These are phyloP conservation scores for Parnassius smintheus DNA, from an alignment of 2,888 invertebrate species.

Conservation along the genomic window DNA sequence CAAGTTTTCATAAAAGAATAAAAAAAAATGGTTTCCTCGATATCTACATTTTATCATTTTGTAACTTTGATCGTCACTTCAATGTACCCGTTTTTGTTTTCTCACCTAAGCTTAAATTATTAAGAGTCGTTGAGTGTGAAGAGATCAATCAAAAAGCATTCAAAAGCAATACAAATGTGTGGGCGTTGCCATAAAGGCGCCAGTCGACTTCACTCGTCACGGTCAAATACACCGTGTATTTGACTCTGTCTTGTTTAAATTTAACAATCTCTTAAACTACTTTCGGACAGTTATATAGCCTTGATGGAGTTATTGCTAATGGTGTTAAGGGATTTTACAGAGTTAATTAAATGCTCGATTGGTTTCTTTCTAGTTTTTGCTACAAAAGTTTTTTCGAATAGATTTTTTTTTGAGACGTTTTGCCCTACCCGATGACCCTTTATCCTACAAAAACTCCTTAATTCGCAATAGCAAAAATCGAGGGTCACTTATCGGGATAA, in stretches of 20 bases:
- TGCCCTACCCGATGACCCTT: too few relatives aligned
- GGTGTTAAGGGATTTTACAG: neutral
- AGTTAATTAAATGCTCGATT: too few relatives aligned
- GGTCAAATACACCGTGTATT: constrained; percentile 4
- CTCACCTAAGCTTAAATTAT: constrained; percentile 4
- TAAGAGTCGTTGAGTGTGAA: constrained; percentile 3
- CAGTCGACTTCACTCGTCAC: constrained; percentile 9
- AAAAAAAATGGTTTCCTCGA: neutral
- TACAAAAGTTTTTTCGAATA: too few relatives aligned
- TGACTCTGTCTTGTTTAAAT: constrained; percentile 18
- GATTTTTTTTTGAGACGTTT: too few relatives aligned
- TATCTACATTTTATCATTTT: constrained; percentile 4
- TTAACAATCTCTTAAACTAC: constrained; percentile 8
- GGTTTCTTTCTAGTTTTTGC: too few relatives aligned
- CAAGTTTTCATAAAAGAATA: too few relatives aligned
- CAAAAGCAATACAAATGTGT: constrained; percentile 10
- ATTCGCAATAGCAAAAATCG: too few relatives aligned
- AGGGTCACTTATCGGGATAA: too few relatives aligned
- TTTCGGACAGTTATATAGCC: constrained; percentile 4
- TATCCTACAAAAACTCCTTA: too few relatives aligned
- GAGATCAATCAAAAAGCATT: constrained; percentile 20
- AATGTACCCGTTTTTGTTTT: constrained; percentile 4
- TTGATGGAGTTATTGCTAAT: constrained; percentile 5
- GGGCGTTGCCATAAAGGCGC: constrained; percentile 28
- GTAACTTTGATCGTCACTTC: constrained; percentile 15